phyloP scores from a whole-genome alignment of 2,888 invertebrate species.

The Epirrita christyi region DNA sequence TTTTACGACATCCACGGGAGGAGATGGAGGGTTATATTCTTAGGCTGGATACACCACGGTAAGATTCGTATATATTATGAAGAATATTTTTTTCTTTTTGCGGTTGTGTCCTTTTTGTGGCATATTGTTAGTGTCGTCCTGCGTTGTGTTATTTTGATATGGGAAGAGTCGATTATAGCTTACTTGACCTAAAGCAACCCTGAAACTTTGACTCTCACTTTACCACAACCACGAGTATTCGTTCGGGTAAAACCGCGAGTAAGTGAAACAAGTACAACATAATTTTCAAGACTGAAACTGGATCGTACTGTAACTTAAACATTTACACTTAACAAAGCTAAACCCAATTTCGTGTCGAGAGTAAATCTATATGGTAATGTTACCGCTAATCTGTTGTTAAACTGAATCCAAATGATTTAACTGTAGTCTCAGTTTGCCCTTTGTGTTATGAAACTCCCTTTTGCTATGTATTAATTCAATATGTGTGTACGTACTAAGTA shows the following conservation, averaged over 20 bases:
- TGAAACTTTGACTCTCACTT: background rate
- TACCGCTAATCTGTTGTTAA: constrained; percentile 27
- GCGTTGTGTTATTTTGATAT: no score
- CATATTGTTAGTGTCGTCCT: no score
- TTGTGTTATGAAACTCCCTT: constrained; percentile 7
- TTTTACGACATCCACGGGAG: no score
- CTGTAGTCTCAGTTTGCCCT: constrained; percentile 2
- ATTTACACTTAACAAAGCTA: constrained; percentile 23
- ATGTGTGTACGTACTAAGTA: background rate
- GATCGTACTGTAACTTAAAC: constrained; percentile 14
- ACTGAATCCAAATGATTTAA: constrained; percentile 21
- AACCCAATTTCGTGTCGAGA: constrained; percentile 17
- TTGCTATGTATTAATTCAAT: constrained; percentile 10
- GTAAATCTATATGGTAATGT: constrained; percentile 33
- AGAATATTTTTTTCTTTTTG: no score
- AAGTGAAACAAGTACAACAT: background rate
- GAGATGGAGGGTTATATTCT: no score
- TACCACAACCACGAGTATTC: background rate
- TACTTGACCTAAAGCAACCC: background rate
- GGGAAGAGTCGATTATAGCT: no score
- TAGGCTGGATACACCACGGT: no score
- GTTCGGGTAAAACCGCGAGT: background rate
- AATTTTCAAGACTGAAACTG: background rate
- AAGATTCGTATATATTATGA: no score
- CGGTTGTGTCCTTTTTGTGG: no score